A percentile compares a stretch with the other conserved stretches of the same genome.
These are phyloP conservation scores for Caenorhabditis inopinata DNA, from an alignment of 1,140 invertebrate species.

Conservation along the genomic window DNA sequence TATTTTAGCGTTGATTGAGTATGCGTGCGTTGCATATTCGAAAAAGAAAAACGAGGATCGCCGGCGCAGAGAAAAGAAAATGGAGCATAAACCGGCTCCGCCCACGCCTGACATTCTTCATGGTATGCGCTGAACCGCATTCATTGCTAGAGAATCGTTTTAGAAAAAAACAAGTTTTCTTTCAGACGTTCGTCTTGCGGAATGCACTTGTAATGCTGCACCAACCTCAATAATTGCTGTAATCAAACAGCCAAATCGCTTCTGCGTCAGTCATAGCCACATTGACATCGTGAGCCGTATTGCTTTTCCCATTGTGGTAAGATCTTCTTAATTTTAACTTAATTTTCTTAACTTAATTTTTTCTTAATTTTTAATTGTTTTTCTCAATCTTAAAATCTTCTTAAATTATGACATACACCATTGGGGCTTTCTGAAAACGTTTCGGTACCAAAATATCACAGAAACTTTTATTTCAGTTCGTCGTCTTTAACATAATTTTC, in stretches of 20 bases:
- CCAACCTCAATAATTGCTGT: slow-evolving; percentile 43
- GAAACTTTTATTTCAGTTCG: slow-evolving; percentile 52
- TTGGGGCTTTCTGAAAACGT: too few relatives aligned
- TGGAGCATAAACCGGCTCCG: slow-evolving; percentile 42
- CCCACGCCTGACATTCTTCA: slow-evolving; percentile 48
- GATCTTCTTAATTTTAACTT: background rate
- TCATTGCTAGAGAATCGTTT: slow-evolving; percentile 18
- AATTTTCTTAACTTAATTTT: background rate
- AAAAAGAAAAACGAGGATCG: slow-evolving; percentile 53
- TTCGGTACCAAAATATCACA: too few relatives aligned
- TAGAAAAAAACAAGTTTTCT: background rate
- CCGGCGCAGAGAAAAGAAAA: slow-evolving; percentile 43
- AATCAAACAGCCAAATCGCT: slow-evolving; percentile 32
- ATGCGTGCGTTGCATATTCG: slow-evolving; percentile 54
- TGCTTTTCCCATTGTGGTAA: slow-evolving; percentile 46
- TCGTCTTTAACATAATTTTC: slow-evolving; percentile 48
- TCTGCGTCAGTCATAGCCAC: slow-evolving; percentile 47
- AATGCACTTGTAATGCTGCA: slow-evolving; percentile 44
- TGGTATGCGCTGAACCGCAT: slow-evolving; percentile 27
- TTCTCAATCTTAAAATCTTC: too few relatives aligned
- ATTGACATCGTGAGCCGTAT: slow-evolving; percentile 49
- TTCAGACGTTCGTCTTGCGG: slow-evolving; percentile 49
- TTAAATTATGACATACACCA: too few relatives aligned
- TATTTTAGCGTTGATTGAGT: slow-evolving; percentile 56
- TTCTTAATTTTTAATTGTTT: background rate